phyloP scores from a whole-genome alignment of 2,888 invertebrate species.

The Tinea semifulvella region DNA sequence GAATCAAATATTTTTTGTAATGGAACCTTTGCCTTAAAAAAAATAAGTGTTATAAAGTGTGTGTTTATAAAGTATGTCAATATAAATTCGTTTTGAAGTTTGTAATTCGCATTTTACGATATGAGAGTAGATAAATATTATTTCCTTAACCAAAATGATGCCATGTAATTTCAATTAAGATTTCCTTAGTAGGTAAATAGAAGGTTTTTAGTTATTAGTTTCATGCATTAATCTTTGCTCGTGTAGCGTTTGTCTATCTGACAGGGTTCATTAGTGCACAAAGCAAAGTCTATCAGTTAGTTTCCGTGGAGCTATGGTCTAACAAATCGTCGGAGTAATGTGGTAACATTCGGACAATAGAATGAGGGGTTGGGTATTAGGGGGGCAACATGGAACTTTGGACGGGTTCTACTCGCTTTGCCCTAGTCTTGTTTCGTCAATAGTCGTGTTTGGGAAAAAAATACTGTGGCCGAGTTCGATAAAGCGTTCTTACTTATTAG shows the following conservation, averaged over 20 bases:
- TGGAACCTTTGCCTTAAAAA: too few species aligned
- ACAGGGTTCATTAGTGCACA: constrained; percentile 57
- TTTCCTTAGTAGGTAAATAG: constrained; percentile 19
- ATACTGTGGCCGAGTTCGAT: too few species aligned
- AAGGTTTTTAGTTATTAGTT: constrained; percentile 25
- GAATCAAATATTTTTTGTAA: too few species aligned
- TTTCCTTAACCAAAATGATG: not conserved
- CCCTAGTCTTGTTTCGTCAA: too few species aligned
- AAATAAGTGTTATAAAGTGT: too few species aligned
- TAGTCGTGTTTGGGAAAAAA: too few species aligned
- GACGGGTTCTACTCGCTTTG: not conserved
- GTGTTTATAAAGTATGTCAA: too few species aligned
- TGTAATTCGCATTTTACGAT: too few species aligned
- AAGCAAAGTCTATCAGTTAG: constrained; percentile 52
- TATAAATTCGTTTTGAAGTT: too few species aligned
- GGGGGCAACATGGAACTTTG: not conserved
- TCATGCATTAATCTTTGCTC: constrained; percentile 42
- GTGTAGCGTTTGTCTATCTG: constrained; percentile 47
- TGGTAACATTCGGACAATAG: constrained; percentile 34
- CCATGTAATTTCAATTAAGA: not conserved
- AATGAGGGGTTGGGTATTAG: constrained; percentile 1
- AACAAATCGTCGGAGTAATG: constrained; percentile 49
- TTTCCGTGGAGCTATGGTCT: constrained; percentile 43
- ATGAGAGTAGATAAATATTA: too few species aligned
- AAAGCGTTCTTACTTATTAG: too few species aligned